Evolutionary conservation across 2,113 vertebrate species (phyloP).

Genomic region (Austrofundulus limnaeus): DNA sequence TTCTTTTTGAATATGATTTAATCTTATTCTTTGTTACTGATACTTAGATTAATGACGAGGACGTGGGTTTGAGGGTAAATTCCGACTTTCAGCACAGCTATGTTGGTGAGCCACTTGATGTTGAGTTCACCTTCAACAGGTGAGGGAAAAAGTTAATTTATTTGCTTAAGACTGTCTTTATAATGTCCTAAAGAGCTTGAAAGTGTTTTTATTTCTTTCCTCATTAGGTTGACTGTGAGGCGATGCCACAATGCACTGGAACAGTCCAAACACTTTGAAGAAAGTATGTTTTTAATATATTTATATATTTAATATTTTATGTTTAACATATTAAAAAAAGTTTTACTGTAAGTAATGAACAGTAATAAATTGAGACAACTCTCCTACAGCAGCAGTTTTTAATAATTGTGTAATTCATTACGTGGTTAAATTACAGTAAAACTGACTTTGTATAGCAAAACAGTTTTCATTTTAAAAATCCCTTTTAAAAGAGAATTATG

Average conservation of each 20-base stretch:
- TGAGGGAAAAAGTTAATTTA: conserved; percentile 41
- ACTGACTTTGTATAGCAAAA: too few species aligned
- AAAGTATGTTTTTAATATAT: conserved; percentile 81
- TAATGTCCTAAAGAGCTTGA: not conserved
- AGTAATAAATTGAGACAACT: too few species aligned
- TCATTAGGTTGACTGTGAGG: conserved; percentile 82
- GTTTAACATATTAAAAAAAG: too few species aligned
- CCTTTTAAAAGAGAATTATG: too few species aligned
- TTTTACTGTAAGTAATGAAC: too few species aligned
- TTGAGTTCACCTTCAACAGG: conserved; percentile 91
- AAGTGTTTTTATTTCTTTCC: not conserved
- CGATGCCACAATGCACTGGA: conserved; percentile 89
- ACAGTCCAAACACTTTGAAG: conserved; percentile 79
- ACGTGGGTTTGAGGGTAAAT: conserved; percentile 85
- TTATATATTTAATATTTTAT: too few species aligned
- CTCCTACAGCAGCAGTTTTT: too few species aligned
- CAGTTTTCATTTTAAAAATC: too few species aligned
- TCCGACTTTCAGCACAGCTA: conserved; percentile 85
- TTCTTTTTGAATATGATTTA: not conserved
- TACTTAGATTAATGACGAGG: conserved; percentile 85
- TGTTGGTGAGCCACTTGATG: conserved; percentile 88
- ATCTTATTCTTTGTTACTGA: not conserved
- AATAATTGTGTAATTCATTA: too few species aligned
- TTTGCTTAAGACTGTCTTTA: not conserved
- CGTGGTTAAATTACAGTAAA: too few species aligned